phyloP scores from a whole-genome alignment of 1,140 invertebrate genomes.

The Maniola jurtina region DNA sequence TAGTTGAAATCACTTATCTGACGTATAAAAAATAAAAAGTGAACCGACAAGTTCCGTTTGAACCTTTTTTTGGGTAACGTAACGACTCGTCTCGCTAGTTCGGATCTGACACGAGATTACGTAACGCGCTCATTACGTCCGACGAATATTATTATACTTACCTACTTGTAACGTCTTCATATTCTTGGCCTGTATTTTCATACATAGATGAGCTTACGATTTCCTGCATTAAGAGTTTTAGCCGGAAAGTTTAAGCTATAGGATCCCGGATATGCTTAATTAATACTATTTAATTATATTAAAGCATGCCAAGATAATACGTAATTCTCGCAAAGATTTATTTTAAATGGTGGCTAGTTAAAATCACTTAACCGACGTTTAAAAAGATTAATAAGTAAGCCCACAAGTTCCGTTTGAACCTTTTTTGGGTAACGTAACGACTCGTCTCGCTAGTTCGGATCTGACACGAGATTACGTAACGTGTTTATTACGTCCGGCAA shows the following conservation, averaged over 20 bases:
- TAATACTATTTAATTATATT: no score
- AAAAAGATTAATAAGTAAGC: neutral
- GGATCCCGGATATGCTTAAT: no score
- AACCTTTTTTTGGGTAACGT: slow-evolving; percentile 6
- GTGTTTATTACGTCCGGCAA: neutral
- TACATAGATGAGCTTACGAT: no score
- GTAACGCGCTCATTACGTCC: slow-evolving; percentile 3
- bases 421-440: slow-evolving; percentile 5
- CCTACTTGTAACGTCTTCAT: no score
- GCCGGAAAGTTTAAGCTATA: no score
- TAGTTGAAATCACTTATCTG: neutral
- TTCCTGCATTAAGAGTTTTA: no score
- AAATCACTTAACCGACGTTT: neutral
- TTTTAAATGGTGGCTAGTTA: neutral
- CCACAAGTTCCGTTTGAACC: slow-evolving; percentile 4
- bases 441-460: neutral
- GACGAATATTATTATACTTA: no score
- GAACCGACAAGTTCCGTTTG: slow-evolving; percentile 1
- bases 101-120: neutral
- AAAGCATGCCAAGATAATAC: no score
- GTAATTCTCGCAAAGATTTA: neutral
- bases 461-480: slow-evolving; percentile 8
- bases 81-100: slow-evolving; percentile 1
- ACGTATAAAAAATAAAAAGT: slow-evolving; percentile 1
- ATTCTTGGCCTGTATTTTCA: no score